Evolutionary conservation across 35 echinoderm and acorn worm species (phyloP).

Genomic region (Anneissia japonica): DNA sequence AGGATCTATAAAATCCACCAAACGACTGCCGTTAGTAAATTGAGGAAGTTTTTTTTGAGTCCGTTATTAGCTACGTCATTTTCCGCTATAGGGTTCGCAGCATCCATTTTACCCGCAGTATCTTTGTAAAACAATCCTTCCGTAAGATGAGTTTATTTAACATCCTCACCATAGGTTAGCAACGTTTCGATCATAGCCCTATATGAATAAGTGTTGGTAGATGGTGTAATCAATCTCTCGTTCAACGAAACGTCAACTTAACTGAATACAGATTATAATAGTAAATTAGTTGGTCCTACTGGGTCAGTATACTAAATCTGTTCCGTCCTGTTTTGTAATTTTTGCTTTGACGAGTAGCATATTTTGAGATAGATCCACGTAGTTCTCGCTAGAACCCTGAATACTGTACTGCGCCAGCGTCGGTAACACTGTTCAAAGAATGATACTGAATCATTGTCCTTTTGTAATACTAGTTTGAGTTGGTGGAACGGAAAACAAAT

Average conservation of each 20-base stretch:
- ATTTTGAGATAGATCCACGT: constrained; percentile 35
- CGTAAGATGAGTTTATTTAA: constrained; percentile 47
- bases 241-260: constrained; percentile 25
- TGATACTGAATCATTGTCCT: constrained; percentile 36
- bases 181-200: constrained; percentile 54
- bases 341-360: constrained; percentile 34
- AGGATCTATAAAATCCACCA: constrained; percentile 48
- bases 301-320: too few species aligned
- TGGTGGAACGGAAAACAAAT: constrained; percentile 40
- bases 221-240: constrained; percentile 17
- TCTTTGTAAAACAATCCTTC: constrained; percentile 50
- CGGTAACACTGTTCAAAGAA: constrained; percentile 26
- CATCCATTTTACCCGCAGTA: constrained; percentile 21
- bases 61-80: constrained; percentile 21
- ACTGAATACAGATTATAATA: constrained; percentile 9
- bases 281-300: constrained; percentile 49
- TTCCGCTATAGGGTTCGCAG: constrained; percentile 3
- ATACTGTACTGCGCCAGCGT: too few species aligned
- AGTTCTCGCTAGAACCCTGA: too few species aligned
- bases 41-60: constrained; percentile 20
- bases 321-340: constrained; percentile 10
- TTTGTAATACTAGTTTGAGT: constrained; percentile 52
- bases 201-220: constrained; percentile 31
- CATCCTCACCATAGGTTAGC: constrained; percentile 38
- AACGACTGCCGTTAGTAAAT: constrained; percentile 30